Base-by-base conservation (phyloP, 2,888 invertebrate species). In the Archaeoteleia sp. region DNA sequence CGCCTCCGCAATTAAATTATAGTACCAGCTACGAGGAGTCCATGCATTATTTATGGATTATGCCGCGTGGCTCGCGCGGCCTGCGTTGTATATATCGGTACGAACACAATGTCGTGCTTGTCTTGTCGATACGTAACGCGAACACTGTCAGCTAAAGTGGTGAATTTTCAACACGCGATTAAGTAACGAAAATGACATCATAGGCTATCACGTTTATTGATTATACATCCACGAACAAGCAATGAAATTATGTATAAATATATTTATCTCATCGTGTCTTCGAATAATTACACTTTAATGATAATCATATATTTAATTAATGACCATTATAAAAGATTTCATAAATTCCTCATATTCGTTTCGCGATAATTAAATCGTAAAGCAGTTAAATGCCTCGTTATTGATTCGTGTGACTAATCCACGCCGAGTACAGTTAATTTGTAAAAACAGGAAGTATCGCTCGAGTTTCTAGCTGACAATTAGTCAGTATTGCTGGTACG, bases 1-100 rank as follows among this genome's bases (percentile, higher is more conserved):
- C 82, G 82, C 82, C 82, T 81, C 80, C 82, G 78, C 82, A 82
- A 82, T 82, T 78, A 82, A 82, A 82, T 82, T 82, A 82, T 80
- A 82, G 79, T 76, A 74, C 78, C 77, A 75, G 79, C 78, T 79
- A 78, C 74, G 77, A 70, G 73, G 72, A 72, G 74, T 73, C 75
- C 77, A 81, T 82, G 79, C 80, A 82, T 82, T 82, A 82, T 81
- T 82, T 82, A 82, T 82, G 79, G 75, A 75, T 76, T 72, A 77
- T 72, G 75, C 81, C 78, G 77, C 79, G 78, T 78, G 79, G 78
- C 76, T 72, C 67, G 66, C 69, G 63, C 67, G 34, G 42, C 25
- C 12, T 37, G 35, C n/a, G 34, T 5, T 42, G 35, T 27, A 27
- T 17, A 12, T 27, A 12, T 42, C 42, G 42, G n/a, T 43, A 8